Conservation (phyloP, 2,113 vertebrate species). For the Piaya cayana region DNA sequence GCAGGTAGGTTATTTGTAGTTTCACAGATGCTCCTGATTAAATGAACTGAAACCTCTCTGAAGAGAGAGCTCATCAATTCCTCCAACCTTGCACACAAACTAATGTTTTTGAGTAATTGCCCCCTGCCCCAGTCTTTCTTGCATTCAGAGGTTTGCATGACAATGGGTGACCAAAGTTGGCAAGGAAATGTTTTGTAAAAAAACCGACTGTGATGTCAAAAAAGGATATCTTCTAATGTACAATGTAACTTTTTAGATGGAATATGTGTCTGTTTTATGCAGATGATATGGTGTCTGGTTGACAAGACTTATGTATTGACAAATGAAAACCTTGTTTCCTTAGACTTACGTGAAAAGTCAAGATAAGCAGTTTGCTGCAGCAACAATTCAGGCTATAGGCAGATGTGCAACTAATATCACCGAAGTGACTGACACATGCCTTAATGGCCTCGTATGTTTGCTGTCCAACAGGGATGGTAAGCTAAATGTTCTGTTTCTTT, state of each 20-base stretch:
- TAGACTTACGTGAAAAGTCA: slow-evolving; percentile 98
- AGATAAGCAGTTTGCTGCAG: slow-evolving; percentile 94
- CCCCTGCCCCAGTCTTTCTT: neutral
- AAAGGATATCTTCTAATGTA: neutral
- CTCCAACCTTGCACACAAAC: slow-evolving; percentile 14
- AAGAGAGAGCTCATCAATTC: slow-evolving; percentile 42
- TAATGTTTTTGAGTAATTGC: slow-evolving; percentile 48
- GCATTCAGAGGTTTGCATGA: slow-evolving; percentile 1
- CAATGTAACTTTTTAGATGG: neutral
- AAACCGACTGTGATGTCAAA: neutral
- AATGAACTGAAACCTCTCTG: slow-evolving; percentile 59
- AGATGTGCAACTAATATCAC: slow-evolving; percentile 94
- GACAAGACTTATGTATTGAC: neutral
- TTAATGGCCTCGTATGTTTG: slow-evolving; percentile 90
- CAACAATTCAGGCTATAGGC: slow-evolving; percentile 95
- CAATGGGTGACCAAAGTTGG: neutral
- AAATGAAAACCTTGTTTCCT: slow-evolving; percentile 48
- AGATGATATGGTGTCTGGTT: neutral
- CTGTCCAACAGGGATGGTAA: slow-evolving; percentile 97
- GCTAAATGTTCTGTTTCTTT: slow-evolving; percentile 25
- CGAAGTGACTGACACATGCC: slow-evolving; percentile 93
- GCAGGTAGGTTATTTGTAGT: slow-evolving; percentile 35
- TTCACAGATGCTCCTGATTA: slow-evolving; percentile 48
- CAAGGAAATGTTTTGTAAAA: neutral
- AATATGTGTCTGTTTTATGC: neutral